Evolutionary conservation across 64 coral and sea anemone species (phyloP).

Genomic region (Porites australiensis): DNA sequence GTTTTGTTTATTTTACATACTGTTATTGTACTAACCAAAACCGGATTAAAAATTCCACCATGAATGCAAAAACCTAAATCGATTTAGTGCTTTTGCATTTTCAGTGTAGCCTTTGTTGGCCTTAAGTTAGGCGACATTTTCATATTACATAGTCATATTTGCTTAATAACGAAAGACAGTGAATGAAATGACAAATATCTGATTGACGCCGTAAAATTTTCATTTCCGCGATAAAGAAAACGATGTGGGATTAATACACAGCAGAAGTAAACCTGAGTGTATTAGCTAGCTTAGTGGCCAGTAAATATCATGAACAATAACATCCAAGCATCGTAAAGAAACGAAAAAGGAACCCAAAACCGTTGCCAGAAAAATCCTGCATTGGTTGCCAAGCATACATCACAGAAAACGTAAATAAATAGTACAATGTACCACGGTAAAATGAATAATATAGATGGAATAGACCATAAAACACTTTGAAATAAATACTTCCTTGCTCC

Average conservation of each 20-base stretch:
- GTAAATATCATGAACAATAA: neutral
- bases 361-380: constrained; percentile 28
- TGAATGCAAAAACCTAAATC: no score
- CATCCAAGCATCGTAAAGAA: neutral
- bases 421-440: constrained; percentile 27
- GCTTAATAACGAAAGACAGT: no score
- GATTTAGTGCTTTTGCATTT: no score
- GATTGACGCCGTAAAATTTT: no score
- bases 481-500: neutral
- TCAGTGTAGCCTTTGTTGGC: no score
- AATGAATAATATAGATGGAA: neutral
- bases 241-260: neutral
- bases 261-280: constrained; percentile 4
- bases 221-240: neutral
- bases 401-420: neutral
- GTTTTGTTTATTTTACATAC: no score
- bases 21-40: no score
- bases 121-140: no score
- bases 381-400: neutral
- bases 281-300: neutral
- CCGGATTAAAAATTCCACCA: no score
- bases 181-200: no score
- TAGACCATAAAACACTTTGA: neutral
- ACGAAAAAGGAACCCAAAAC: neutral
- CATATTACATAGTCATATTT: no score